phyloP scores from a whole-genome alignment of 2,888 invertebrate genomes.

The Leptinotarsa peninsularis region DNA sequence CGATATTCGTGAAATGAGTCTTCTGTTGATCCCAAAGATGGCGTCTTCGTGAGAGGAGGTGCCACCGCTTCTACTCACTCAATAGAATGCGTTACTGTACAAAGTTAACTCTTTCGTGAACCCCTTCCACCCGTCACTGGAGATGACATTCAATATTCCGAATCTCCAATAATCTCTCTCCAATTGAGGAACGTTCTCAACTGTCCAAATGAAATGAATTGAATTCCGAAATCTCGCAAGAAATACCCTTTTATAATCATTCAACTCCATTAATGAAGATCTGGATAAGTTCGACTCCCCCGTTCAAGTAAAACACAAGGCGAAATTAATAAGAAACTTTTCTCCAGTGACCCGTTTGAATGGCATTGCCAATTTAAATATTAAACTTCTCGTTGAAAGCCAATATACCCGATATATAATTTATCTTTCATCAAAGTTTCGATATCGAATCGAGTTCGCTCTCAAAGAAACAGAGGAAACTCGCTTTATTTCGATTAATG shows the following conservation, averaged over 20 bases:
- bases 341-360: slow-evolving; percentile 8
- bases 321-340: slow-evolving; percentile 12
- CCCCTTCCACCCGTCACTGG: too few relatives aligned
- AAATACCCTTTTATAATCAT: not conserved
- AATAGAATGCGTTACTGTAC: too few relatives aligned
- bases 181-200: not conserved
- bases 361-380: slow-evolving; percentile 11
- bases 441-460: not conserved
- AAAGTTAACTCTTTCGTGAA: too few relatives aligned
- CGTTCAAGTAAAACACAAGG: slow-evolving; percentile 3
- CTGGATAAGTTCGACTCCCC: not conserved
- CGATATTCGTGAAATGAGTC: too few relatives aligned
- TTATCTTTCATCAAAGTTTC: slow-evolving; percentile 4
- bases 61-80: too few relatives aligned
- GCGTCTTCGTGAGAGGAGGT: too few relatives aligned
- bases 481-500: not conserved
- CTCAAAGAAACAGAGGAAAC: not conserved
- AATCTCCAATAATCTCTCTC: too few relatives aligned
- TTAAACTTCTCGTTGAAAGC: slow-evolving; percentile 14
- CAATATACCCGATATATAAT: slow-evolving; percentile 11
- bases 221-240: not conserved
- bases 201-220: not conserved
- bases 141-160: too few relatives aligned
- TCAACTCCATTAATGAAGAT: slow-evolving; percentile 3
- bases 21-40: too few relatives aligned